Evolutionary conservation across 2,113 vertebrate genomes (phyloP).

Genomic region (Heliornis fulica): DNA sequence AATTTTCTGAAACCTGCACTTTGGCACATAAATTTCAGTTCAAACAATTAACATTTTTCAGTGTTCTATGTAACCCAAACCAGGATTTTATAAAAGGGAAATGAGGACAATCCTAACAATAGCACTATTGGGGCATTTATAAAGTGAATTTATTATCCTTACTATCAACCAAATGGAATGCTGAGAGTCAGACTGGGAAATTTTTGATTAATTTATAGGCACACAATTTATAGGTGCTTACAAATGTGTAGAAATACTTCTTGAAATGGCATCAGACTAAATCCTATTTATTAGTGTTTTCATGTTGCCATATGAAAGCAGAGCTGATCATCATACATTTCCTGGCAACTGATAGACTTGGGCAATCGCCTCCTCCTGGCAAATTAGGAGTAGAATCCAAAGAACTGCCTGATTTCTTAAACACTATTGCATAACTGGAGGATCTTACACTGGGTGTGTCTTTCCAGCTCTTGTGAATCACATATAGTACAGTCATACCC

Average conservation of each 20-base stretch:
- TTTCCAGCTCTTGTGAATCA: not conserved
- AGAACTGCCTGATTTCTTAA: not conserved
- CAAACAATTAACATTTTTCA: not conserved
- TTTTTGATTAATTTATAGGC: not conserved
- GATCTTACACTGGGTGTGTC: not conserved
- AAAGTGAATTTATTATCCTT: not conserved
- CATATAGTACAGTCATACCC: not conserved
- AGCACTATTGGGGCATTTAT: not conserved
- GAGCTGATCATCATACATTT: not conserved
- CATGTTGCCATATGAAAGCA: not conserved
- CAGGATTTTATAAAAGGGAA: not conserved
- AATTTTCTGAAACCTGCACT: not conserved
- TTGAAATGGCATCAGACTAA: not conserved
- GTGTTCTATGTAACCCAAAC: not conserved
- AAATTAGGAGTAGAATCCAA: not conserved
- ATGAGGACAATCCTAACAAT: not conserved
- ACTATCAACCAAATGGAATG: not conserved
- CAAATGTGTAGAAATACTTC: not conserved
- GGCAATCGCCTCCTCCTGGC: not conserved
- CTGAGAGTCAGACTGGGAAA: not conserved
- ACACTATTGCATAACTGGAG: not conserved
- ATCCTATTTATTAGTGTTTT: not conserved
- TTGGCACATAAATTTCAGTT: not conserved
- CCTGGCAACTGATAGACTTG: not conserved
- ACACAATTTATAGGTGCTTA: not conserved